Base-by-base conservation (phyloP, 2,113 vertebrate genomes). In the Channa argus region DNA sequence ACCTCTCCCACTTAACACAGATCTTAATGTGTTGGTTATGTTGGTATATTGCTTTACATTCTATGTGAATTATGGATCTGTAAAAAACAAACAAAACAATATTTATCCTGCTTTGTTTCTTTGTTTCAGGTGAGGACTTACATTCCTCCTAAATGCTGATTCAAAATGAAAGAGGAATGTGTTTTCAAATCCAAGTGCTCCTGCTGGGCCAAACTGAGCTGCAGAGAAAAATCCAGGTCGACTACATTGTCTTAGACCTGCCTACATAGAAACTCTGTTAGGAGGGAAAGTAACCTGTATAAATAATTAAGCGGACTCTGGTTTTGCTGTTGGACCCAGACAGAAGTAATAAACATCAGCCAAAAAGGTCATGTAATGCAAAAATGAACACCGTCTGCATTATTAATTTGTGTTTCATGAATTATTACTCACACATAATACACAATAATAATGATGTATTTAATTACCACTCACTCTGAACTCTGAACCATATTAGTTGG, bases 271-370 rank as follows among this genome's bases (percentile, higher is more conserved):
- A 76, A 45, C 50, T 76, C 46, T 37, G 56, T 73, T 83, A 58
- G 58, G 67, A 70, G 60, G 47, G 55, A 55, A 67, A 62, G 58
- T 12, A 52, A 68, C 52, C 55, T 0, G 61, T 41, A 72, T 91
- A 56, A 84, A 86, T 90, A 79, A 84, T 87, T 79, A 68, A 86
- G 51, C 13, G 52, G 38, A 63, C 43, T 83, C 47, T 24, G 9
- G 58, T 75, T 54, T 63, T 45, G 68, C 54, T 61, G 51, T 61
- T 46, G 56, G 61, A 66, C 54, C 36, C 39, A 55, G 55, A 65
- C 49, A 73, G 72, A 83, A 60, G 63, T 79, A 62, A 59, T 62
- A 81, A 75, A 80, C 51, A 74, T 8, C 13, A 41, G 3, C 50
- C 0, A 66, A 52, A 80, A 86, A 85, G 71, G 74, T 87, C 56